phyloP scores from a whole-genome alignment of 2,797 vertebrate species.

The Tapirus indicus region DNA sequence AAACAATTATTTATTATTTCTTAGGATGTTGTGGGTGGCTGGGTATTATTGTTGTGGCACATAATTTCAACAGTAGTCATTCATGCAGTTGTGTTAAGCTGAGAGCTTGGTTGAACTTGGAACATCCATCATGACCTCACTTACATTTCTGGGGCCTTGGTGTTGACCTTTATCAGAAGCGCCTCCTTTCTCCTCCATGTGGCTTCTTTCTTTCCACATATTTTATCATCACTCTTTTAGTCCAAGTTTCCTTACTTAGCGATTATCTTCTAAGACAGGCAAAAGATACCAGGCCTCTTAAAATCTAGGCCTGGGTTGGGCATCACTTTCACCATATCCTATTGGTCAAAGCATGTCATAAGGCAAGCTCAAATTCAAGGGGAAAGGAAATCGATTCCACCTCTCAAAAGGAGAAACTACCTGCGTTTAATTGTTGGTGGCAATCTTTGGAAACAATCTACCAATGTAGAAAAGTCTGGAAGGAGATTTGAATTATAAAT shows the following conservation, averaged over 20 bases:
- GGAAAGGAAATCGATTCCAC: not conserved
- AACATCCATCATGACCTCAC: not conserved
- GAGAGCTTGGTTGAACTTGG: not conserved
- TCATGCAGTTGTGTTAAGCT: not conserved
- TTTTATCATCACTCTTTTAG: not conserved
- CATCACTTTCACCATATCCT: not conserved
- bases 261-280: not conserved
- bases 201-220: not conserved
- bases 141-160: not conserved
- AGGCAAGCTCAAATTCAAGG: not conserved
- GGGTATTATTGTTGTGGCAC: not conserved
- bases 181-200: not conserved
- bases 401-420: not conserved
- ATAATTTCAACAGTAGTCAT: not conserved
- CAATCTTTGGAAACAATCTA: constrained; percentile 26
- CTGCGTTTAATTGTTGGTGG: not conserved
- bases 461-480: not conserved
- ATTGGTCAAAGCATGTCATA: not conserved
- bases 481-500: not conserved
- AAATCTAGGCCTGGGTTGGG: not conserved
- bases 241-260: not conserved
- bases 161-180: not conserved
- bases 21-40: not conserved
- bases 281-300: not conserved
- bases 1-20: not conserved